phyloP scores from a whole-genome alignment of 2,113 vertebrate genomes.

The Callipepla californica region DNA sequence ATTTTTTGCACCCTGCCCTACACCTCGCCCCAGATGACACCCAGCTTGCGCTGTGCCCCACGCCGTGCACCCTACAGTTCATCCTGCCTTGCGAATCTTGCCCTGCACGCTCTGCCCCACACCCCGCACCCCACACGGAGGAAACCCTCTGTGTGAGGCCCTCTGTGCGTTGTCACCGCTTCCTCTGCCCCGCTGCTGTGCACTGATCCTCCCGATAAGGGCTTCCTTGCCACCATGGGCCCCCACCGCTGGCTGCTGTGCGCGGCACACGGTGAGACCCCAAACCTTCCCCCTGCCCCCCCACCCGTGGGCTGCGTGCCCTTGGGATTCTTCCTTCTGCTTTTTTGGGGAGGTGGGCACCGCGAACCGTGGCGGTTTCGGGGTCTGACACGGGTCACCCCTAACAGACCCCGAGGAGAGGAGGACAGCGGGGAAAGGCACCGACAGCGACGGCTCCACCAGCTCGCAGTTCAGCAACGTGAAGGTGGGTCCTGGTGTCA shows the following conservation, averaged over 20 bases:
- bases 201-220: background rate
- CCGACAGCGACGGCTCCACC: background rate
- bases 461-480: constrained; percentile 18
- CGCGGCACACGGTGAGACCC: background rate
- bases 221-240: background rate
- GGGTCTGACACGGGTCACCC: background rate
- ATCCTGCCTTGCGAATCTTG: too few relatives aligned
- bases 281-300: too few relatives aligned
- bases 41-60: rapidly evolving
- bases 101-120: background rate
- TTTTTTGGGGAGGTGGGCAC: background rate
- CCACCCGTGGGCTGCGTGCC: background rate
- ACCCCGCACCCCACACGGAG: background rate
- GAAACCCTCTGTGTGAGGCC: background rate
- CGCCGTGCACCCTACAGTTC: rapidly evolving
- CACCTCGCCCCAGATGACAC: rapidly evolving
- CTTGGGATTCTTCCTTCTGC: background rate
- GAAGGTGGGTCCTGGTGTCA: background rate
- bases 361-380: background rate
- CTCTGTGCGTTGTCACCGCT: background rate
- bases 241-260: background rate
- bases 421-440: background rate
- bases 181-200: background rate
- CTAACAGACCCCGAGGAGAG: background rate
- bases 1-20: background rate